Conservation (phyloP, 2,113 vertebrate species). For the Loxodonta africana region DNA sequence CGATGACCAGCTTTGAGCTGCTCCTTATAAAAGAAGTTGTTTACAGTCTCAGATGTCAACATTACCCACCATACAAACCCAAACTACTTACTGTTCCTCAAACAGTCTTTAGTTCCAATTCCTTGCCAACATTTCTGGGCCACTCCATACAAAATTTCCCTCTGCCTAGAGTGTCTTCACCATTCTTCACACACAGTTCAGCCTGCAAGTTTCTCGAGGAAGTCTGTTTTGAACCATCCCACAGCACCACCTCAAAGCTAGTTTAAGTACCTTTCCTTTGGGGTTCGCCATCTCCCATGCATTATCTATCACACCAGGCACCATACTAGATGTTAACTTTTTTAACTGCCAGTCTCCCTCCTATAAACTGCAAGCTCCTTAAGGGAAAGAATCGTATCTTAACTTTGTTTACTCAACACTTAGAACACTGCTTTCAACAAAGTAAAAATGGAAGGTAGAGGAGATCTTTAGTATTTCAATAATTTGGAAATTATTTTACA, state of each 20-base stretch:
- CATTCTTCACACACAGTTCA: background rate
- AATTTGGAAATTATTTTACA: slow-evolving; percentile 6
- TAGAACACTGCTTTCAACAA: slow-evolving; percentile 26
- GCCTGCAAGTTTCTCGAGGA: background rate
- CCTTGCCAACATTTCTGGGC: background rate
- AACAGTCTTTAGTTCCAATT: background rate
- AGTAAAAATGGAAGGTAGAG: background rate
- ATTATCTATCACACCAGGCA: background rate
- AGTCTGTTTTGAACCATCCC: background rate
- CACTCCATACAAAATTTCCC: background rate
- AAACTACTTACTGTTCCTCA: background rate
- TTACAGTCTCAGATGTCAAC: background rate
- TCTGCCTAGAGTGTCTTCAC: background rate
- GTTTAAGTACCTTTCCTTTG: background rate
- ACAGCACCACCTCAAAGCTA: background rate
- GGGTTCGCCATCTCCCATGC: background rate
- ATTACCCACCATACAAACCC: background rate
- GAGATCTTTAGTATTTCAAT: background rate
- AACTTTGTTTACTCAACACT: background rate
- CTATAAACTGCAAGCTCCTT: background rate
- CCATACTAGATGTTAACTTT: background rate
- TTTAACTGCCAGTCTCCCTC: background rate
- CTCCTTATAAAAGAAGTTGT: too few relatives aligned
- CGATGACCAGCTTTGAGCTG: too few relatives aligned
- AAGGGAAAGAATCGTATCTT: background rate